A percentile compares a stretch with the other conserved stretches of the same genome.
Evolutionary conservation across 2,113 vertebrate genomes (phyloP).

Genomic region (Nibea albiflora): DNA sequence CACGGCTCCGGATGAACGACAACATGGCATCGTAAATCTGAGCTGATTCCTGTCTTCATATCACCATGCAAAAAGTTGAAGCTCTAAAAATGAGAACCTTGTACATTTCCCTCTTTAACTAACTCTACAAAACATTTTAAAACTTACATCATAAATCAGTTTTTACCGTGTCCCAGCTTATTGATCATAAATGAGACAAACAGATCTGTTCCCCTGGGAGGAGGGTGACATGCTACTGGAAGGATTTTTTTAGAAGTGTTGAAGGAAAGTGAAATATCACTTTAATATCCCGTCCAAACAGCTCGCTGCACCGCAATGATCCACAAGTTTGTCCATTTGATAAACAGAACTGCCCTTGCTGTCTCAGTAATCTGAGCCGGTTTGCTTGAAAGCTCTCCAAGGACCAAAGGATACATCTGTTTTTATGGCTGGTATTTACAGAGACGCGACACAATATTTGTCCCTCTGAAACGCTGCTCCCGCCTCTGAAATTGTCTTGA

Average conservation of each 20-base stretch:
- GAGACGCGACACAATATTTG: constrained; percentile 57
- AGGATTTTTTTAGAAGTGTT: background rate
- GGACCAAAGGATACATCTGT: constrained; percentile 44
- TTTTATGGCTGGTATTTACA: constrained; percentile 77
- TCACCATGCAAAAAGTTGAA: background rate
- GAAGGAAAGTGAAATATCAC: constrained; percentile 57
- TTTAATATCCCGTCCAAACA: constrained; percentile 54
- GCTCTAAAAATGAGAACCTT: constrained; percentile 8
- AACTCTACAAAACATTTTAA: background rate
- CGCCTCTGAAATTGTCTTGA: constrained; percentile 30
- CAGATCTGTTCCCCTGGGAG: background rate
- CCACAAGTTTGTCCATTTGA: constrained; percentile 61
- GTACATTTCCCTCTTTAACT: background rate
- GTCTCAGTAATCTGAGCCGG: constrained; percentile 54
- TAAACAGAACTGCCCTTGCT: constrained; percentile 53
- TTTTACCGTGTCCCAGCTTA: background rate
- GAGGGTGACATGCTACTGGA: background rate
- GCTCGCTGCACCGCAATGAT: constrained; percentile 24
- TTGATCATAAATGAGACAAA: constrained; percentile 17
- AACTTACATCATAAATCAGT: background rate
- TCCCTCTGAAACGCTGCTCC: constrained; percentile 51
- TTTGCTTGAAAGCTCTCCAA: constrained; percentile 65
- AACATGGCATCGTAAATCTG: constrained; percentile 10
- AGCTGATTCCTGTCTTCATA: background rate
- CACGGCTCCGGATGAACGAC: constrained; percentile 12